Evolutionary conservation across 2,888 invertebrate genomes (phyloP).

Genomic region (Stegophylla sp.): DNA sequence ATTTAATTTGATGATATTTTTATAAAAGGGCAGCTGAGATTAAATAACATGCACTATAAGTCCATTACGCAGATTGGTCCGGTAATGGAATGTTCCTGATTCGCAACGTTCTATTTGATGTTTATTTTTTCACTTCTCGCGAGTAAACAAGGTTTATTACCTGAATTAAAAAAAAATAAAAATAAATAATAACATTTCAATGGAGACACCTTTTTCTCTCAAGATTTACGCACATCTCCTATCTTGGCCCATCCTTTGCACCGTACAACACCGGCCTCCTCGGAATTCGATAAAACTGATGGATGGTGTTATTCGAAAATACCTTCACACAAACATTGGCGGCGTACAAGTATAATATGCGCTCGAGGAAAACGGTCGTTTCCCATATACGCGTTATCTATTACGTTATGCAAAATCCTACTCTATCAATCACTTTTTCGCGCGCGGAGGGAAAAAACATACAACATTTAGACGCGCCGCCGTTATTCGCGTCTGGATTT

Average conservation of each 20-base stretch:
- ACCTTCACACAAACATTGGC: conserved; percentile 11
- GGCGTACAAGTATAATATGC: neutral
- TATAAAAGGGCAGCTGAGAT: conserved; percentile 21
- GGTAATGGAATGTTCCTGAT: conserved; percentile 53
- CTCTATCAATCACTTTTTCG: conserved; percentile 50
- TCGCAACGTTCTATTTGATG: conserved; percentile 46
- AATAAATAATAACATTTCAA: conserved; percentile 43
- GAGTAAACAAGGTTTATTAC: conserved; percentile 23
- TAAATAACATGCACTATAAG: conserved; percentile 25
- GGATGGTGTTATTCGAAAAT: conserved; percentile 37
- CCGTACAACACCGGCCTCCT: neutral
- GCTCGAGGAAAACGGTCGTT: conserved; percentile 22
- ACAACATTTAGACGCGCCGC: conserved; percentile 19
- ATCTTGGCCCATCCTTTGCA: neutral
- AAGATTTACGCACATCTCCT: neutral
- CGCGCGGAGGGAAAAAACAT: neutral
- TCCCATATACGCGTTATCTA: conserved; percentile 24
- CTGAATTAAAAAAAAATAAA: neutral
- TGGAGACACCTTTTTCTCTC: conserved; percentile 14
- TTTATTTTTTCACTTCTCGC: conserved; percentile 36
- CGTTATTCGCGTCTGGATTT: conserved; percentile 20
- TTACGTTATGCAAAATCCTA: conserved; percentile 53
- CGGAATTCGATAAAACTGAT: conserved; percentile 51
- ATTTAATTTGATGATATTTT: conserved; percentile 30
- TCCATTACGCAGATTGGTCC: conserved; percentile 53